Evolutionary conservation across 1,140 invertebrate genomes (phyloP).

Genomic region (Neotoxoptera formosana): DNA sequence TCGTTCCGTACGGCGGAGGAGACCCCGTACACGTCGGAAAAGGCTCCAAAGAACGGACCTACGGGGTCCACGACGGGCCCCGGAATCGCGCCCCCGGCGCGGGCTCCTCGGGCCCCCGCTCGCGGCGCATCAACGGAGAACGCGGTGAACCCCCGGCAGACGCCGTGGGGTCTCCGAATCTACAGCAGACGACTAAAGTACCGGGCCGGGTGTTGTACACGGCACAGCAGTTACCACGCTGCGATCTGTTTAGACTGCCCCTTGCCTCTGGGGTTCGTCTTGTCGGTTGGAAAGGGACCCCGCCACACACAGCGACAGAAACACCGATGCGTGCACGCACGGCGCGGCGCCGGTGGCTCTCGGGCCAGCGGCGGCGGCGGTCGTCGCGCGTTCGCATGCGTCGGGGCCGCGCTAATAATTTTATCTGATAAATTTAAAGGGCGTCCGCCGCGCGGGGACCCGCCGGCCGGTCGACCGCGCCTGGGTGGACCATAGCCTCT

Average conservation of each 20-base stretch:
- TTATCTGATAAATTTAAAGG: too few species aligned
- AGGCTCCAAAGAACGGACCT: neutral
- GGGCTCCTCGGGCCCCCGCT: neutral
- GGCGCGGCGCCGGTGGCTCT: too few species aligned
- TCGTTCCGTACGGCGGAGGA: conserved; percentile 43
- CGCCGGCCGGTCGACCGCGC: too few species aligned
- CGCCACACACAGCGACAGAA: neutral
- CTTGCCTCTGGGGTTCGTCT: conserved; percentile 62
- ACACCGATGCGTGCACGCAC: too few species aligned
- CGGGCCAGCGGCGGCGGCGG: too few species aligned
- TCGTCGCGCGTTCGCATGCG: too few species aligned
- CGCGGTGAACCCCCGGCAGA: conserved; percentile 16
- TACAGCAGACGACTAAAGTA: conserved; percentile 71
- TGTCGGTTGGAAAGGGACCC: conserved; percentile 60
- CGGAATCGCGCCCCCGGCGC: neutral
- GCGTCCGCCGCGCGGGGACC: too few species aligned
- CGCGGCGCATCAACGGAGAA: conserved; percentile 24
- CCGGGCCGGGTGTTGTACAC: conserved; percentile 71
- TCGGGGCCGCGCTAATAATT: too few species aligned
- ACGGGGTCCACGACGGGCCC: conserved; percentile 6
- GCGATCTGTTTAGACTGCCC: conserved; percentile 67
- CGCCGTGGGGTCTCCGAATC: conserved; percentile 70
- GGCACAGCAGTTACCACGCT: conserved; percentile 69
- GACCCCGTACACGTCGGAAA: conserved; percentile 28
- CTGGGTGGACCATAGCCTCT: too few species aligned